phyloP scores from a whole-genome alignment of 2,113 vertebrate genomes.

The Pyrgilauda ruficollis region DNA sequence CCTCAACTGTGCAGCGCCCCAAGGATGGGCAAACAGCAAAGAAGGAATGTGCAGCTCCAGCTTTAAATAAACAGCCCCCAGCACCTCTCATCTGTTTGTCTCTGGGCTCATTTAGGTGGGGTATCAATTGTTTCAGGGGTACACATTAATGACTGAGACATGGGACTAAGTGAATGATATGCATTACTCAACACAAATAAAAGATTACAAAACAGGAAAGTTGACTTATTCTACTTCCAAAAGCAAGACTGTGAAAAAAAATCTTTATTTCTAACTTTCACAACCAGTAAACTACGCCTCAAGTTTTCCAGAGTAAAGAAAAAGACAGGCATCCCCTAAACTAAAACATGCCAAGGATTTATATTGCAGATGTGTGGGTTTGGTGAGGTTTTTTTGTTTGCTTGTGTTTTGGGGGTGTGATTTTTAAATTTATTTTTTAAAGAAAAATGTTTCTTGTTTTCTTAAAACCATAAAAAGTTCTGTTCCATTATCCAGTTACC shows the following conservation, averaged over 20 bases:
- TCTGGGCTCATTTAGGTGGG: not conserved
- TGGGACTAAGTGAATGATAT: not conserved
- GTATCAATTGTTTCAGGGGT: not conserved
- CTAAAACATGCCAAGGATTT: not conserved
- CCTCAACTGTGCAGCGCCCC: not conserved
- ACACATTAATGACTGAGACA: not conserved
- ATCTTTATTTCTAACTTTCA: not conserved
- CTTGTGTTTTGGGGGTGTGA: not conserved
- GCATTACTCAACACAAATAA: constrained; percentile 21
- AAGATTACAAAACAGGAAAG: constrained; percentile 26
- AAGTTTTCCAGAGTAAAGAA: not conserved
- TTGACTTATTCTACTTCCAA: not conserved
- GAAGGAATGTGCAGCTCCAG: not conserved
- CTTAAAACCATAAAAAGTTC: not conserved
- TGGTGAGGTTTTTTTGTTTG: not conserved
- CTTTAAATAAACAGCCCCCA: not conserved
- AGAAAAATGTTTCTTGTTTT: not conserved
- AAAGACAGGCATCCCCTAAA: not conserved
- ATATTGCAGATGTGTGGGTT: not conserved
- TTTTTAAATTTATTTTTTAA: not conserved
- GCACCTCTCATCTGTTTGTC: not conserved
- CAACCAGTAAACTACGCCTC: not conserved
- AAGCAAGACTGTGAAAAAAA: not conserved
- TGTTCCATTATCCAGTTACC: not conserved
- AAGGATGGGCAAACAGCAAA: not conserved